Evolutionary conservation across 1,140 invertebrate genomes (phyloP).

Genomic region (Listronotus bonariensis): DNA sequence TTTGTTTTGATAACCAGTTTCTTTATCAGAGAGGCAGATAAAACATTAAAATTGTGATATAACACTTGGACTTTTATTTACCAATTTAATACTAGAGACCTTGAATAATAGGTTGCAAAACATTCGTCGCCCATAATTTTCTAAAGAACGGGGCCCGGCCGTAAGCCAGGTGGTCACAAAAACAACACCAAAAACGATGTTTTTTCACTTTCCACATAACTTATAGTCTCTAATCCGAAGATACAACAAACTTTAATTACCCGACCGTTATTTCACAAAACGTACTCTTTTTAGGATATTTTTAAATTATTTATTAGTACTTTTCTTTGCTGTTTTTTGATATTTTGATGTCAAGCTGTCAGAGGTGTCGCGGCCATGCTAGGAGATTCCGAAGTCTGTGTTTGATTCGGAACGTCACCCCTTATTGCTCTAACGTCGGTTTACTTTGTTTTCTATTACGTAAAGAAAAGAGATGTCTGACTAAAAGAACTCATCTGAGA

Average conservation of each 20-base stretch:
- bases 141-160: constrained; percentile 42
- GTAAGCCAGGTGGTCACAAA: constrained; percentile 47
- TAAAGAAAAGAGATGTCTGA: too few species aligned
- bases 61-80: constrained; percentile 38
- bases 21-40: constrained; percentile 16
- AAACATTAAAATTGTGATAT: constrained; percentile 6
- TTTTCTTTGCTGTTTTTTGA: constrained; percentile 28
- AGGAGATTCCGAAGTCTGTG: constrained; percentile 10
- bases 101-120: constrained; percentile 41
- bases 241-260: constrained; percentile 9
- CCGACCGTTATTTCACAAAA: constrained; percentile 9
- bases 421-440: too few species aligned
- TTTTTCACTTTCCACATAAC: constrained; percentile 32
- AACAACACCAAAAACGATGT: constrained; percentile 38
- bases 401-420: neutral
- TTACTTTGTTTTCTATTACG: too few species aligned
- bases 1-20: constrained; percentile 25
- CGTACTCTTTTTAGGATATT: constrained; percentile 6
- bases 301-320: constrained; percentile 15
- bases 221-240: constrained; percentile 2
- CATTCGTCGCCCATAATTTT: constrained; percentile 43
- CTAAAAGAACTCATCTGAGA: too few species aligned
- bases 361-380: constrained; percentile 35
- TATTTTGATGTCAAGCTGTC: constrained; percentile 38
- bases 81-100: constrained; percentile 45